Conservation (phyloP, 2,888 invertebrate species). For the Unio pictorum region DNA sequence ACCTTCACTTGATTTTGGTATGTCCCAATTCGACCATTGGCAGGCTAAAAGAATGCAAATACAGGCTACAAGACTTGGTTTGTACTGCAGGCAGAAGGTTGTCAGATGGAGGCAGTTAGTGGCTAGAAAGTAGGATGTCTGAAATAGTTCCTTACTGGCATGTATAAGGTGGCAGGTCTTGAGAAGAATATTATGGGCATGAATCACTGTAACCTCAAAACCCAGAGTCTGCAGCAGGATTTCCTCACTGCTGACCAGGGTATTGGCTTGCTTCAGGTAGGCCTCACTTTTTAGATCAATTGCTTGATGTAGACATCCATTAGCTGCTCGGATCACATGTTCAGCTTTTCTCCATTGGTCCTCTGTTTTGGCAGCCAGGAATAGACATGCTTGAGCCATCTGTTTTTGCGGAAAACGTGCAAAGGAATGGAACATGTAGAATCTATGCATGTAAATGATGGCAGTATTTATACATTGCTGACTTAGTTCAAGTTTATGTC, state of each 20-base stretch:
- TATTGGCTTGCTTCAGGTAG: conserved; percentile 86
- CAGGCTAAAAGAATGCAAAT: conserved; percentile 98
- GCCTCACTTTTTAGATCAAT: conserved; percentile 84
- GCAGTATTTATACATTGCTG: conserved; percentile 99
- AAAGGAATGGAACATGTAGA: conserved; percentile 98
- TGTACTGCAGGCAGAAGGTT: conserved; percentile 97
- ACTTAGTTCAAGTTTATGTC: conserved; percentile 96
- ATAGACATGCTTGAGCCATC: conserved; percentile 94
- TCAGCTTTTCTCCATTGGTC: conserved; percentile 98
- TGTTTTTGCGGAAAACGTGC: conserved; percentile 91
- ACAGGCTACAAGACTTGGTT: conserved; percentile 96
- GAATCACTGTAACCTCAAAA: conserved; percentile 98
- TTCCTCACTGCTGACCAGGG: conserved; percentile 96
- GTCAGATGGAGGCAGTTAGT: conserved; percentile 98
- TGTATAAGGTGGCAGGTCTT: conserved; percentile 90
- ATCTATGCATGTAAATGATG: conserved; percentile 99
- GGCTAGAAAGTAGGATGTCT: conserved; percentile 98
- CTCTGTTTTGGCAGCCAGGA: conserved; percentile 98
- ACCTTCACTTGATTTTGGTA: conserved; percentile 94
- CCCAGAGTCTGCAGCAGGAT: conserved; percentile 96
- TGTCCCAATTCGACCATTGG: conserved; percentile 98
- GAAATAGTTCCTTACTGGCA: conserved; percentile 96
- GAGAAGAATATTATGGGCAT: conserved; percentile 90
- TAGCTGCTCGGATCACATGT: conserved; percentile 94
- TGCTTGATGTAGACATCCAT: conserved; percentile 84